Conservation (phyloP, 1,140 invertebrate genomes). For the Papilio aristodemus region DNA sequence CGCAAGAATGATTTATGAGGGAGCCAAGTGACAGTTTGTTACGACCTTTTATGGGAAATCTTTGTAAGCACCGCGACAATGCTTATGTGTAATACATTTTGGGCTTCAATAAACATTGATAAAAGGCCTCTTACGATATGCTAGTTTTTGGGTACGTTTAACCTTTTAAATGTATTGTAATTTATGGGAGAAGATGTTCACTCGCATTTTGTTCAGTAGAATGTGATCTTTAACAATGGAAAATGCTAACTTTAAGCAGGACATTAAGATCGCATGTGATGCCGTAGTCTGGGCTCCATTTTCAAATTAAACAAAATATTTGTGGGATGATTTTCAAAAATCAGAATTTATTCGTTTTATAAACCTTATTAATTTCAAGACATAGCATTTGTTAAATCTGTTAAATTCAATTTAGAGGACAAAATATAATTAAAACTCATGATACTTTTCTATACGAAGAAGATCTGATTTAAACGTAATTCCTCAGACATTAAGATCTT, state of each 20-base stretch:
- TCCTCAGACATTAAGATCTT: not conserved
- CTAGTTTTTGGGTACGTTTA: not conserved
- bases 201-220: too few relatives aligned
- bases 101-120: slow-evolving; percentile 46
- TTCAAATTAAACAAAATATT: too few relatives aligned
- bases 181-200: too few relatives aligned
- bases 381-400: not conserved
- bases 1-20: slow-evolving; percentile 66
- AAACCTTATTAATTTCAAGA: too few relatives aligned
- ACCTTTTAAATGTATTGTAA: not conserved
- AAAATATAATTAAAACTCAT: not conserved
- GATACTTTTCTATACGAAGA: not conserved
- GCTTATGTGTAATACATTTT: slow-evolving; percentile 42
- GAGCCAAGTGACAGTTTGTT: slow-evolving; percentile 55
- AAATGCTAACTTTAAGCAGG: too few relatives aligned
- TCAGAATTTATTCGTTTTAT: too few relatives aligned
- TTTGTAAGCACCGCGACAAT: slow-evolving; percentile 53
- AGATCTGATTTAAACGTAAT: not conserved
- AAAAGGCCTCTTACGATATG: slow-evolving; percentile 27
- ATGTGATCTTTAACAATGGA: too few relatives aligned
- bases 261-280: too few relatives aligned
- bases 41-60: slow-evolving; percentile 65
- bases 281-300: too few relatives aligned
- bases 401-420: not conserved
- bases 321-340: too few relatives aligned